Evolutionary conservation across 2,113 vertebrate genomes (phyloP).

Genomic region (Crotophaga sulcirostris): DNA sequence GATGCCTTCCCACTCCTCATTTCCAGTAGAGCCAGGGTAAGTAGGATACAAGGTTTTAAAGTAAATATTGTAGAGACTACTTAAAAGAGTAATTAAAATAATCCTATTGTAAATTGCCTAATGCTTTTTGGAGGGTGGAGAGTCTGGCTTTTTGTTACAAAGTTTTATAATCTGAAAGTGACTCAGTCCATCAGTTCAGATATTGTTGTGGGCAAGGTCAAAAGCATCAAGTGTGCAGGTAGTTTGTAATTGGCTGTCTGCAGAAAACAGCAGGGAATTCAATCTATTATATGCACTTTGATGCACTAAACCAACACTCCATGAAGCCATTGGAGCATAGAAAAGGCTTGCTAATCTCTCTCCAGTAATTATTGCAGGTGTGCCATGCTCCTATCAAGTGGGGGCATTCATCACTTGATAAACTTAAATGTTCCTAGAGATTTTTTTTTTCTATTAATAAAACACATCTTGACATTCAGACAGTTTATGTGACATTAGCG

Average conservation of each 20-base stretch:
- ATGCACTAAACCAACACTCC: background rate
- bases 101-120: background rate
- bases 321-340: background rate
- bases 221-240: background rate
- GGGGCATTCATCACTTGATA: background rate
- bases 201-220: slow-evolving; percentile 22
- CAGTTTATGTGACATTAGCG: background rate
- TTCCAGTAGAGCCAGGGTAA: background rate
- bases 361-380: background rate
- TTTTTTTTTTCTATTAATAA: background rate
- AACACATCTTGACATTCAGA: background rate
- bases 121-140: background rate
- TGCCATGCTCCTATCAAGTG: background rate
- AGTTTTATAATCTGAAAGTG: background rate
- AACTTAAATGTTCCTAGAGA: background rate
- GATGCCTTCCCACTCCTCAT: background rate
- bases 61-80: background rate
- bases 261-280: slow-evolving; percentile 27
- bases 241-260: slow-evolving; percentile 17
- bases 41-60: background rate
- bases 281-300: background rate
- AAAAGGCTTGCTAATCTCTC: background rate
- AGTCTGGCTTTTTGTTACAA: background rate
- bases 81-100: background rate
- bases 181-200: background rate